phyloP scores from a whole-genome alignment of 2,888 invertebrate genomes.

The Aspidiotus destructor region DNA sequence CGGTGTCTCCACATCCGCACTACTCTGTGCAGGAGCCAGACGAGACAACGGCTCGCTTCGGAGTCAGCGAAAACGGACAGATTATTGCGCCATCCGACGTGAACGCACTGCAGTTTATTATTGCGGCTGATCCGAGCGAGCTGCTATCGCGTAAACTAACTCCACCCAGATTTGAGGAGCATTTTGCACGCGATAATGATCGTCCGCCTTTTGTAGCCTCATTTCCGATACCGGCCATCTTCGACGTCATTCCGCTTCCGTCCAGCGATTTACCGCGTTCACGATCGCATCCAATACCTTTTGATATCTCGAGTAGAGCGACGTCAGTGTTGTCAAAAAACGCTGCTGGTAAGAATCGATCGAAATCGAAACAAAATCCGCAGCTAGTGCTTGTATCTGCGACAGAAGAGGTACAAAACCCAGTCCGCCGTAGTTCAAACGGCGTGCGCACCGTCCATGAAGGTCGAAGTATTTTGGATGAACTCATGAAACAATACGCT shows the following conservation, averaged over 20 bases:
- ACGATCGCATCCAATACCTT: neutral
- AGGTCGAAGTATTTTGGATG: conserved; percentile 50
- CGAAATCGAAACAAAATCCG: neutral
- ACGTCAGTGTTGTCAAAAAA: too few species aligned
- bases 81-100: conserved; percentile 6
- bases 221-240: conserved; percentile 1
- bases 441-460: neutral
- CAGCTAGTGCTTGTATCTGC: neutral
- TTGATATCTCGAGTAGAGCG: conserved; percentile 6
- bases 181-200: neutral
- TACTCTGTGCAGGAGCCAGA: neutral
- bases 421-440: neutral
- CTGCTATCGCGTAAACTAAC: neutral
- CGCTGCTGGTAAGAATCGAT: neutral
- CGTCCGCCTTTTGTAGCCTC: neutral
- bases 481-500: conserved; percentile 69
- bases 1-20: neutral
- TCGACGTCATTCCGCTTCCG: neutral
- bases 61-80: neutral
- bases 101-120: conserved; percentile 10
- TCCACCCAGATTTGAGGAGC: conserved; percentile 5
- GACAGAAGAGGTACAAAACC: neutral
- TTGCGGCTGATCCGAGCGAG: conserved; percentile 11
- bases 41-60: neutral
- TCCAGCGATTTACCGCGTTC: conserved; percentile 7